Evolutionary conservation across 2,888 invertebrate species (phyloP), one percentile per base, ranked within the genome.

Genomic region (Acrobasis consociella): DNA sequence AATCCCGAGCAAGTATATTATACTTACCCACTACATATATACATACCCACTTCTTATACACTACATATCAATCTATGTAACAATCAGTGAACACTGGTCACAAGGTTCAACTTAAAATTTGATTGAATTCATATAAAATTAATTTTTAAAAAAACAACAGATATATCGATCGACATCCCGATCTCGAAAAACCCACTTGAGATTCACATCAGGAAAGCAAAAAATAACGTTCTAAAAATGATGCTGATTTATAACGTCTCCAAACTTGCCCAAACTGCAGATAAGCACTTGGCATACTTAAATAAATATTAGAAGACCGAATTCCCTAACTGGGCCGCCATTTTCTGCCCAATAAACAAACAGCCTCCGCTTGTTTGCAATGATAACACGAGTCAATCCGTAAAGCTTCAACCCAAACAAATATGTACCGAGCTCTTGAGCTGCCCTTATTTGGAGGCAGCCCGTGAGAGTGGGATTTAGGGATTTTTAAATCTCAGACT

Each of bases 371-470:
- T 76, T 89, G 86, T 89, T 90, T 88, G 85, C 82, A 85, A 80
- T 82, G 90, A 89, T 87, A 89, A 90, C 89, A 87, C 70, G 68
- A 83, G 82, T 83, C 83, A 79, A 86, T 83, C 82, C 80, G 69
- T 72, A 81, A 83, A 81, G 78, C 74, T 78, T 69, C 75, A 79
- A 76, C 78, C 83, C 86, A 87, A 88, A 87, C 80, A 90, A 91
- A 91, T 91, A 90, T 89, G 72, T 90, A 76, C 77, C 64, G 66
- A 80, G 79, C 86, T 78, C 89, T 90, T 83, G 79, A 86, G 81
- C 80, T 70, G 64, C 62, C 37, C 46, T 62, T 82, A 72, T 81
- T 83, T 80, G 70, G n/a, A 56, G 39, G 17, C 16, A 39, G 15
- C n/a, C 22, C 13, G 8, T 56, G 56, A 55, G 39, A 39, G 22